Evolutionary conservation across 2,797 vertebrate genomes (phyloP), one percentile per base, ranked within the genome.

Genomic region (Ceryle rudis): DNA sequence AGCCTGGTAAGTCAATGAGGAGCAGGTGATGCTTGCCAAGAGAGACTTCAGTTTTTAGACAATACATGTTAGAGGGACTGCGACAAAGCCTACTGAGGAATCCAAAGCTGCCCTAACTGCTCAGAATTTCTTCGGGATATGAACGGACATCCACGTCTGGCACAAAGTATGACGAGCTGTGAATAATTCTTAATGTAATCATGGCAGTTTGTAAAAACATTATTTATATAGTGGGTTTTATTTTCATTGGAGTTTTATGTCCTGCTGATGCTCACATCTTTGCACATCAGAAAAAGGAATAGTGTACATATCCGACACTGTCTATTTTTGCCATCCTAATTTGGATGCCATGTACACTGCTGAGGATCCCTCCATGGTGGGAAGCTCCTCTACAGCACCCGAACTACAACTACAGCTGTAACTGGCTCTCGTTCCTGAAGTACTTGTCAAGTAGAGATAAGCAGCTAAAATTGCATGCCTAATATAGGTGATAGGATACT

Each of bases 1-100:
- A 73, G 55, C 39, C 42, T 66, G 51, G 60, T 46, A 44, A 81
- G 31, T 88, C 70, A 94, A 84, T 95, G 66, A 90, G 42, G 81
- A 81, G 46, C 25, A 90, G 77, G 64, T 26, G 62, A 84, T 0
- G 4, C 47, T 64, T 89, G 31, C 81, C 77, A 80, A 86, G 31
- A 79, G 33, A 69, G 3, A 23, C 58, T 75, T 86, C 61, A 81
- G 5, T 92, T 51, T 93, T 79, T 1, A 64, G 47, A 67, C 21
- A 82, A 77, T 25, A 41, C 4, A 0, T 7, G 2, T 55, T 44
- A 60, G 3, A 81, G 18, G 11, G n/a, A 11, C 19, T 70, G 37
- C 0, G 0, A 72, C 18, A 19, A 35, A 91, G 6, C n/a, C 52
- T 57, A 44, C 17, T 80, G 26, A 67, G 49, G 26, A 86, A 73